These are phyloP conservation scores for Beris chalybata DNA, from an alignment of 2,888 invertebrate genomes.

Conservation along the genomic window DNA sequence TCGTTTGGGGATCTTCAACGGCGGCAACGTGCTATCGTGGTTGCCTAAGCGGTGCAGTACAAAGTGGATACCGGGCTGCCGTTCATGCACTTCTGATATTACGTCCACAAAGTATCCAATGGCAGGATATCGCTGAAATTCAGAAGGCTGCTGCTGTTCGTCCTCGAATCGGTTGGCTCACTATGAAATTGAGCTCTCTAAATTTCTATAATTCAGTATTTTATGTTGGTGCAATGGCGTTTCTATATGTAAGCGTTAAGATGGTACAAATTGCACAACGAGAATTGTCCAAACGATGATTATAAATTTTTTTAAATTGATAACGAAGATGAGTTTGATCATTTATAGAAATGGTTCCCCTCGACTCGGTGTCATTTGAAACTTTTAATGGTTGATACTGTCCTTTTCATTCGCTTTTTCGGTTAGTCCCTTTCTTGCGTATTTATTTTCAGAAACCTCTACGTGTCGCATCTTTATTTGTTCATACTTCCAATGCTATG, in stretches of 20 bases:
- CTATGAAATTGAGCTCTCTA: conserved; percentile 45
- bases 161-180: conserved; percentile 33
- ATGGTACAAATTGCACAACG: neutral
- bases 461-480: too few relatives aligned
- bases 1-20: conserved; percentile 52
- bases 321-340: too few relatives aligned
- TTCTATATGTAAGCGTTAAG: neutral
- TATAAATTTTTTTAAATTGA: too few relatives aligned
- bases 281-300: too few relatives aligned
- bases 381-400: too few relatives aligned
- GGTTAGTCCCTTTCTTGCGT: too few relatives aligned
- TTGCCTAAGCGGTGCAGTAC: conserved; percentile 52
- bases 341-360: too few relatives aligned
- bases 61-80: conserved; percentile 53
- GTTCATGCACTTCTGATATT: conserved; percentile 47
- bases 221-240: conserved; percentile 39
- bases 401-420: too few relatives aligned
- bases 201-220: conserved; percentile 51
- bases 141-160: conserved; percentile 41
- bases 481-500: too few relatives aligned
- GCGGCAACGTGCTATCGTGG: conserved; percentile 49
- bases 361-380: too few relatives aligned
- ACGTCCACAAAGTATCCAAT: conserved; percentile 50
- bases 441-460: too few relatives aligned
- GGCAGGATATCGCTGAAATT: conserved; percentile 49